phyloP scores from a whole-genome alignment of 2,113 vertebrate genomes.

The Ophthalmolycus amberensis region DNA sequence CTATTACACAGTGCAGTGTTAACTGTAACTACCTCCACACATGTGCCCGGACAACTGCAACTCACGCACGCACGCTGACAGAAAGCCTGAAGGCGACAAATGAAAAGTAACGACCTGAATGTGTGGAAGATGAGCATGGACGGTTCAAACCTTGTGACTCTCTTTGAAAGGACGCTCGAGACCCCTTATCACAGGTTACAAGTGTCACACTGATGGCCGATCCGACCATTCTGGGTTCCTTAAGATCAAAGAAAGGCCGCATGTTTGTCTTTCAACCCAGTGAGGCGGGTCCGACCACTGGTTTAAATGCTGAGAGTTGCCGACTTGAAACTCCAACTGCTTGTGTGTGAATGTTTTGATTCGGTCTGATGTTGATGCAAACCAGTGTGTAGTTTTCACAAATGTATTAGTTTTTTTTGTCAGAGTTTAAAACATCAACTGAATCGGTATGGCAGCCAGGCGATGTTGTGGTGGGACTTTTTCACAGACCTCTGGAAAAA shows the following conservation, averaged over 20 bases:
- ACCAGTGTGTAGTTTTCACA: background rate
- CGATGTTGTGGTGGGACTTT: background rate
- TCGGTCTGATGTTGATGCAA: background rate
- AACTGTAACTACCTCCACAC: background rate
- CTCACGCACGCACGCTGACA: background rate
- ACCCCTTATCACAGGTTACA: background rate
- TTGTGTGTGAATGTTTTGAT: background rate
- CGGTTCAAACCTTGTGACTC: background rate
- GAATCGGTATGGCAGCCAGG: background rate
- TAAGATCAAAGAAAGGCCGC: background rate
- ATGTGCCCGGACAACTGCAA: background rate
- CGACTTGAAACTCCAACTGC: background rate
- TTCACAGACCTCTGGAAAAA: conserved; percentile 9
- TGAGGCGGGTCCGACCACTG: background rate
- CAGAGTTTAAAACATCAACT: background rate
- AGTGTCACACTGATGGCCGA: background rate
- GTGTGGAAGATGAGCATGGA: background rate
- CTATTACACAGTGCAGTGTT: background rate
- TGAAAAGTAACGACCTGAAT: background rate
- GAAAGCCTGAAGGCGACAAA: conserved; percentile 1
- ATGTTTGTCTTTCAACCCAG: background rate
- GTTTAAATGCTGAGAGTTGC: background rate
- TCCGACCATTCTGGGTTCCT: background rate
- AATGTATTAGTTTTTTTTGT: background rate
- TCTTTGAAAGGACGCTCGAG: background rate